Evolutionary conservation across 2,797 vertebrate species (phyloP), one percentile per base, ranked within the genome.

Genomic region (Notolepis coatsorum): DNA sequence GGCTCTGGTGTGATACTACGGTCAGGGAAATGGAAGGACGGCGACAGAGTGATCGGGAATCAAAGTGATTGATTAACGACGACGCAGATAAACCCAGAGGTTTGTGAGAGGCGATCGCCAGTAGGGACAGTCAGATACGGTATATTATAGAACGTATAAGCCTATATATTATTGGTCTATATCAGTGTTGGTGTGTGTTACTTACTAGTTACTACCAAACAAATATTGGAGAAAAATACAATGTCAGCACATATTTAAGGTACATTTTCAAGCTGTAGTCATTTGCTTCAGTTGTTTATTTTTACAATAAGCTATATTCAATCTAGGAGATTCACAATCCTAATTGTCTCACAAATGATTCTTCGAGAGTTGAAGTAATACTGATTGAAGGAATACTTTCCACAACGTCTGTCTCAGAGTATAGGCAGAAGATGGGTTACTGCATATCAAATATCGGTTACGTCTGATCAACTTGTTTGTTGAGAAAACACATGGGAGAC

Each of bases 401-500:
- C 7, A 42, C 17, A 42, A 7, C 7, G 42, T 24, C 20, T 24
- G 3, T 24, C 20, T 24, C 10, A 13, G 12, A 24, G 9, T 7
- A 10, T 23, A 13, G 10, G 2, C 13, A 25, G 8, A 46, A 46
- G n/a, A 24, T 4, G 17, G 1, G 23, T 13, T 35, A 35, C 33
- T 13, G 9, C 4, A 35, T 5, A 35, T 31, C 4, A 35, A 3
- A 35, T 31, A 31, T 13, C n/a, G 33, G 33, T 35, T 35, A 33
- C 6, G 12, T 33, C 12, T 33, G n/a, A 61, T 35, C 31, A 58
- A 10, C 12, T 3, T 71, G 45, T 18, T 47, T 50, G 12, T 49
- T 51, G 20, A 62, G 42, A 72, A 68, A 70, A 75, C 51, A 74
- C 46, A 72, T 48, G 48, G 63, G 33, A 50, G 67, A 61, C 7